These are phyloP conservation scores for Zeugodacus cucurbitae DNA, from an alignment of 1,140 invertebrate species.

Conservation along the genomic window DNA sequence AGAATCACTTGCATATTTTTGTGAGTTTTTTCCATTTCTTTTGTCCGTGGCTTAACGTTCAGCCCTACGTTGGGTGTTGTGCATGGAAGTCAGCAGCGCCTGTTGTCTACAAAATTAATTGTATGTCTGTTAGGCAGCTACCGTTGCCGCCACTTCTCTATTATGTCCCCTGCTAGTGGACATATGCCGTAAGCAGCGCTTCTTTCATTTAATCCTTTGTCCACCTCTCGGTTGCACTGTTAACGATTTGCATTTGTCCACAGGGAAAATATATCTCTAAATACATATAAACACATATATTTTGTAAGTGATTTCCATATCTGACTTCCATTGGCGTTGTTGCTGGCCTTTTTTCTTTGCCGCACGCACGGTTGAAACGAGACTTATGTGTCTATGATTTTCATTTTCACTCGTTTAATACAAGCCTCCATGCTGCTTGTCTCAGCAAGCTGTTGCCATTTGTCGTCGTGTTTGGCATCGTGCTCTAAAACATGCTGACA, in stretches of 20 bases:
- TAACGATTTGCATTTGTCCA: not conserved
- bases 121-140: not conserved
- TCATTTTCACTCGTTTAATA: not conserved
- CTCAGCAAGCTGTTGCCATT: not conserved
- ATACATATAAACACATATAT: not conserved
- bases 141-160: not conserved
- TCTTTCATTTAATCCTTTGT: not conserved
- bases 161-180: not conserved
- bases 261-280: not conserved
- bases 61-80: not conserved
- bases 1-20: not conserved
- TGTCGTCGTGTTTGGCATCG: not conserved
- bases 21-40: not conserved
- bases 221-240: not conserved
- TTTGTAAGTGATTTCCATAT: not conserved
- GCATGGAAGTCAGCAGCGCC: not conserved
- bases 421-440: not conserved
- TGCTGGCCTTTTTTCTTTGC: too few species aligned
- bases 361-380: not conserved
- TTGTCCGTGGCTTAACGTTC: not conserved
- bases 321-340: too few species aligned
- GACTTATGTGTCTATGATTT: not conserved
- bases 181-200: not conserved
- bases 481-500: not conserved
- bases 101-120: constrained; percentile 28